These are phyloP conservation scores for Xanthorhoe designata DNA, from an alignment of 2,888 invertebrate genomes.

Conservation along the genomic window DNA sequence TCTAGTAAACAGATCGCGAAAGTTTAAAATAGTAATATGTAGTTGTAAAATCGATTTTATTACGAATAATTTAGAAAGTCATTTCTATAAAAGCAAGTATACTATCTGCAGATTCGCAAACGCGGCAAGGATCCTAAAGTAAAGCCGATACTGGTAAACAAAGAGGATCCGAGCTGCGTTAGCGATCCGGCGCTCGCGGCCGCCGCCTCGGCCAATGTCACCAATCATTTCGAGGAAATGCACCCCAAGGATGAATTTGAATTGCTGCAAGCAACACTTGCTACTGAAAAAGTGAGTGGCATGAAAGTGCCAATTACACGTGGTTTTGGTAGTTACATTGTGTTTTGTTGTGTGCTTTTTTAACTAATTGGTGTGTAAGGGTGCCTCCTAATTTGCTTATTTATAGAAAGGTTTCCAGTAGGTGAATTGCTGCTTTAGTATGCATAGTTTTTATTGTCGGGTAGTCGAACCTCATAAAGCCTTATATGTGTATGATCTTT, in stretches of 20 bases:
- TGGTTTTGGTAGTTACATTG: slow-evolving; percentile 24
- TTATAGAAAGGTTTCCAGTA: neutral
- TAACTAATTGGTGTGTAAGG: slow-evolving; percentile 16
- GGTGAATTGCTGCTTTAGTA: slow-evolving; percentile 4
- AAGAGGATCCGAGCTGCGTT: slow-evolving; percentile 87
- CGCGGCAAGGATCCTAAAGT: slow-evolving; percentile 89
- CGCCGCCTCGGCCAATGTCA: slow-evolving; percentile 69
- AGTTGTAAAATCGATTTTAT: neutral
- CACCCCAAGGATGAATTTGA: slow-evolving; percentile 92
- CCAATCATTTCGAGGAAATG: slow-evolving; percentile 91
- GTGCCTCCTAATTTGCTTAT: slow-evolving; percentile 7
- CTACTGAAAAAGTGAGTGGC: slow-evolving; percentile 80
- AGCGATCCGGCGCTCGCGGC: slow-evolving; percentile 76
- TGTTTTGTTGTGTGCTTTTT: slow-evolving; percentile 21
- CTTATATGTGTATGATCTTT: slow-evolving; percentile 1
- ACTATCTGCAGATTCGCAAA: slow-evolving; percentile 86
- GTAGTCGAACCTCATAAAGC: slow-evolving; percentile 9
- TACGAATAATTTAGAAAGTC: neutral
- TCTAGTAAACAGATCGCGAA: too few relatives aligned
- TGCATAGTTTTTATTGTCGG: neutral
- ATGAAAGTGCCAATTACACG: slow-evolving; percentile 36
- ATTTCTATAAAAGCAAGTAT: slow-evolving; percentile 22
- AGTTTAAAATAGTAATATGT: too few relatives aligned
- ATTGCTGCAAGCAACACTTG: slow-evolving; percentile 74
- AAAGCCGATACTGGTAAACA: slow-evolving; percentile 91